These are phyloP conservation scores for Clistopyga incitator DNA, from an alignment of 2,888 invertebrate species.

Conservation along the genomic window DNA sequence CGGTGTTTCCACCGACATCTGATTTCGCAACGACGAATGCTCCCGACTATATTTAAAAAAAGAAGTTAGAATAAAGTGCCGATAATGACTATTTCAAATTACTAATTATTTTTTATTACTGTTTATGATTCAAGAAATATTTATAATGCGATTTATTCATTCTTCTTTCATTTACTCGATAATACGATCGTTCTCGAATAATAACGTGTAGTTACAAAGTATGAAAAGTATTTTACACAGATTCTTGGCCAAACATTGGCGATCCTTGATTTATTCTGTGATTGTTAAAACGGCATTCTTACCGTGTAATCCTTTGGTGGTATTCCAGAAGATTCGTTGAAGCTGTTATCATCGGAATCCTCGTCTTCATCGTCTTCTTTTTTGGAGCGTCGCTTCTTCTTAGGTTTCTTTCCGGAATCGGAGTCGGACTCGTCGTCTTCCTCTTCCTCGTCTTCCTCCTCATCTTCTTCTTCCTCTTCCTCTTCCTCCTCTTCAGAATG, in stretches of 20 bases:
- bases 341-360: conserved; percentile 81
- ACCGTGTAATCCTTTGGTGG: conserved; percentile 83
- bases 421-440: conserved; percentile 82
- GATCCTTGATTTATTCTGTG: background rate
- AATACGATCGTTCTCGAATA: too few relatives aligned
- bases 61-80: background rate
- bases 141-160: too few relatives aligned
- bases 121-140: too few relatives aligned
- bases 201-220: too few relatives aligned
- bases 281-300: conserved; percentile 35
- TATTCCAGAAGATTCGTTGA: conserved; percentile 79
- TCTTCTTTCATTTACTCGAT: too few relatives aligned
- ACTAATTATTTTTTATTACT: too few relatives aligned
- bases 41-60: conserved; percentile 83
- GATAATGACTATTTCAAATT: background rate
- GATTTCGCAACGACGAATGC: conserved; percentile 86
- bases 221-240: too few relatives aligned
- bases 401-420: conserved; percentile 79
- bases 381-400: conserved; percentile 77
- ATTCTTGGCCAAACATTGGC: too few relatives aligned
- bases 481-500: conserved; percentile 81
- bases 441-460: conserved; percentile 81
- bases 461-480: conserved; percentile 80
- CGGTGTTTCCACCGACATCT: conserved; percentile 85
- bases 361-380: conserved; percentile 82